Evolutionary conservation across 2,888 invertebrate species (phyloP), one percentile per base, ranked within the genome.

Genomic region (Bruchidius siliquastri): DNA sequence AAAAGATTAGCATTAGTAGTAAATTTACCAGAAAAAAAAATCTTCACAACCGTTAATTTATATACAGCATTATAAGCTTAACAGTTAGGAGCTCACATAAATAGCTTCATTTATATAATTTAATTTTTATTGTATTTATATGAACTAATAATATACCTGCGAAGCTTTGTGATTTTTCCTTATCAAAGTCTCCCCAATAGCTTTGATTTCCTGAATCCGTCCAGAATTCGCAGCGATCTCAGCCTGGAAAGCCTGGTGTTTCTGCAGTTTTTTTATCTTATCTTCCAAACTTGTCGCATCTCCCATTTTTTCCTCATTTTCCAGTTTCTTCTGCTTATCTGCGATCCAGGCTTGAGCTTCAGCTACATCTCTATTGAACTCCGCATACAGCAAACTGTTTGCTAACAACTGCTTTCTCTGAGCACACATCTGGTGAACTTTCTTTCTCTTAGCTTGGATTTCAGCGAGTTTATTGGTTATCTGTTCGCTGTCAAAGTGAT

Each of bases 171-270:
- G 95, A 80, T 90, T 92, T 87, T 92, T 92, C 32, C 88, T 88
- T 0, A 95, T 85, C 68, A 96, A 85, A 13, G 89, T 90, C 74
- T 93, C 91, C 21, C 94, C 94, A 80, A 90, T 91, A 71, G 88
- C 89, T 85, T 92, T 92, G 68, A 98, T 94, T 83, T 95, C 94
- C 77, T 92, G 91, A 74, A 99, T 94, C 73, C 96, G 90, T 21
- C 94, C 92, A 80, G 94, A 91, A 88, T 97, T 96, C 0, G 96
- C 96, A 0, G 93, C 91, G 69, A 98, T 89, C 85, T 98, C 97
- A 0, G 97, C 96, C 81, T 97, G 94, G 88, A 97, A 96, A 0
- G 97, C 96, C 87, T 97, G 97, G 86, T 97, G 96, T 84, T 96
- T 97, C 84, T 97, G 96, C 49, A 98, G 87, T 83, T 95, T 94